These are phyloP conservation scores for Margarornis squamiger DNA, from an alignment of 2,797 vertebrate genomes.

Conservation along the genomic window DNA sequence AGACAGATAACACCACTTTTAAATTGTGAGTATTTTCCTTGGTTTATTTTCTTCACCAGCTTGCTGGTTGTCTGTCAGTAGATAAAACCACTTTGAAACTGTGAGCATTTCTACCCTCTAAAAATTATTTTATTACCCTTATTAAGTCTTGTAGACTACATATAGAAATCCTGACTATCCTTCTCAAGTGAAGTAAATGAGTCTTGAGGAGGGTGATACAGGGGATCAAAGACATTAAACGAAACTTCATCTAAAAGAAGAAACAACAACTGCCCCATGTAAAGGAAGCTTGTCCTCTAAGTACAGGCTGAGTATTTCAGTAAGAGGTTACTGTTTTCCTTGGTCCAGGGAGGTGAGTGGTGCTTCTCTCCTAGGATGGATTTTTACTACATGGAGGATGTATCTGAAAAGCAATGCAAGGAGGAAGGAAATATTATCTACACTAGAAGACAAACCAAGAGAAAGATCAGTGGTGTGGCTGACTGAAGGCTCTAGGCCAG, in stretches of 20 bases:
- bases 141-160: background rate
- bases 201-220: background rate
- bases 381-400: no score
- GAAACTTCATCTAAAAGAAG: background rate
- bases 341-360: no score
- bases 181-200: background rate
- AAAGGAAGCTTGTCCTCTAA: background rate
- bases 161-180: background rate
- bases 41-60: background rate
- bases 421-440: no score
- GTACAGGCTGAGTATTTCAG: no score
- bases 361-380: no score
- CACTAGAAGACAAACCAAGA: no score
- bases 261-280: background rate
- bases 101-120: background rate
- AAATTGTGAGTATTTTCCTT: background rate
- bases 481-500: background rate
- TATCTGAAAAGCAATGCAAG: no score
- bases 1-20: background rate
- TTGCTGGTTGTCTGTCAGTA: background rate
- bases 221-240: background rate
- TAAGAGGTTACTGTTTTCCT: no score
- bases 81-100: background rate
- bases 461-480: no score
- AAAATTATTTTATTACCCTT: background rate